Conservation (phyloP, 2,888 invertebrate species). For the Boloria selene region DNA sequence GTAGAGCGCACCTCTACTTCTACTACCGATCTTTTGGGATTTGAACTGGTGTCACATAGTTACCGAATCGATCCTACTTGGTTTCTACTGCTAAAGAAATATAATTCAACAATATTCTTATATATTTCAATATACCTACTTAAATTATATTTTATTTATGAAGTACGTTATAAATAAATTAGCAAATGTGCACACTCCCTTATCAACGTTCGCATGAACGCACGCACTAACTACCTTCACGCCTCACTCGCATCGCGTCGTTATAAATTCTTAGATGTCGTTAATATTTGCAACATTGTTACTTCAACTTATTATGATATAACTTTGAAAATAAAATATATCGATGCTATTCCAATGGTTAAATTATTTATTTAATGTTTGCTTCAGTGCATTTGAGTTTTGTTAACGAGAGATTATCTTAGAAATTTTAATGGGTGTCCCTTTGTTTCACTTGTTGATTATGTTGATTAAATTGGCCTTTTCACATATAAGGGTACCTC, state of each 20-base stretch:
- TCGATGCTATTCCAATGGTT: neutral
- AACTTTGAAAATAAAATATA: constrained; percentile 20
- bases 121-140: neutral
- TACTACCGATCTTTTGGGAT: too few relatives aligned
- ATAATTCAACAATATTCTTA: neutral
- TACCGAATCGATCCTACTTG: too few relatives aligned
- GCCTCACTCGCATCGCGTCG: constrained; percentile 43
- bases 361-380: neutral
- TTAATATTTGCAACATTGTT: constrained; percentile 35
- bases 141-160: too few relatives aligned
- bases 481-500: too few relatives aligned
- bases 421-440: too few relatives aligned
- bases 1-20: too few relatives aligned
- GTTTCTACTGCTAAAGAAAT: too few relatives aligned
- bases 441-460: too few relatives aligned
- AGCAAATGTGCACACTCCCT: constrained; percentile 22
- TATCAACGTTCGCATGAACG: constrained; percentile 47
- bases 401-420: too few relatives aligned
- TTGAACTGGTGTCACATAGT: too few relatives aligned
- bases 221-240: constrained; percentile 55
- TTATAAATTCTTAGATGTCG: constrained; percentile 43
- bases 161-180: neutral
- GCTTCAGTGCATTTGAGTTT: too few relatives aligned
- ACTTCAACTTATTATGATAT: constrained; percentile 24
- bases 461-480: too few relatives aligned